Conservation (phyloP, 2,888 invertebrate genomes). For the Watsonalla binaria region DNA sequence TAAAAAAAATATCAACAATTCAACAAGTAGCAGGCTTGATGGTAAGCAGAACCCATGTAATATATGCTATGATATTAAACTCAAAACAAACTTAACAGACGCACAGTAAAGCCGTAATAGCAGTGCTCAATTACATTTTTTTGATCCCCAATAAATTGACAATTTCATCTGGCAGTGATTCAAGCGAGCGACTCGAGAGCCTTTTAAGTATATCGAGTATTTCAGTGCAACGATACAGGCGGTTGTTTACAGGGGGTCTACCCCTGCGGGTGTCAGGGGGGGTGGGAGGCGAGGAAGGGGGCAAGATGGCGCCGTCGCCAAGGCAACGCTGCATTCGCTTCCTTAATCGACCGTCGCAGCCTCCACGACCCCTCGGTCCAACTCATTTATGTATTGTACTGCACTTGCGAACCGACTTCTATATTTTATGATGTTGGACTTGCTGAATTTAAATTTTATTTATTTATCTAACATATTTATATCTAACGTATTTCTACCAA, state of each 20-base stretch:
- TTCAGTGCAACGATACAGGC: conserved; percentile 76
- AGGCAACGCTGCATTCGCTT: conserved; percentile 77
- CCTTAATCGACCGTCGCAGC: conserved; percentile 77
- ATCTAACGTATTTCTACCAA: too few relatives aligned
- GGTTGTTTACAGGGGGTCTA: conserved; percentile 67
- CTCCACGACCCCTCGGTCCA: conserved; percentile 42
- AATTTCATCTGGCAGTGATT: conserved; percentile 55
- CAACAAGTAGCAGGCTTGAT: too few relatives aligned
- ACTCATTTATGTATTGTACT: conserved; percentile 72
- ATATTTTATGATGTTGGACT: conserved; percentile 42
- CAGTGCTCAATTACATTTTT: conserved; percentile 38
- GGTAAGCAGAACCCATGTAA: too few relatives aligned
- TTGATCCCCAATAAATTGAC: conserved; percentile 55
- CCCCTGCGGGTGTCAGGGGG: conserved; percentile 24
- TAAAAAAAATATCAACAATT: background rate
- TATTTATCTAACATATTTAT: background rate
- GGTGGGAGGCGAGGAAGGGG: conserved; percentile 34
- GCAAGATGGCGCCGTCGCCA: conserved; percentile 75
- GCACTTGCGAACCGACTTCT: conserved; percentile 52
- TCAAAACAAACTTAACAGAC: conserved; percentile 7
- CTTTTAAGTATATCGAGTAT: conserved; percentile 76
- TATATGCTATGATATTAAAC: background rate
- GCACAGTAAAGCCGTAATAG: conserved; percentile 26
- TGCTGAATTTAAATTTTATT: conserved; percentile 5
- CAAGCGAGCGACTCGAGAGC: conserved; percentile 40